Evolutionary conservation across 2,797 vertebrate species (phyloP).

Genomic region (Enteromius treurensis): DNA sequence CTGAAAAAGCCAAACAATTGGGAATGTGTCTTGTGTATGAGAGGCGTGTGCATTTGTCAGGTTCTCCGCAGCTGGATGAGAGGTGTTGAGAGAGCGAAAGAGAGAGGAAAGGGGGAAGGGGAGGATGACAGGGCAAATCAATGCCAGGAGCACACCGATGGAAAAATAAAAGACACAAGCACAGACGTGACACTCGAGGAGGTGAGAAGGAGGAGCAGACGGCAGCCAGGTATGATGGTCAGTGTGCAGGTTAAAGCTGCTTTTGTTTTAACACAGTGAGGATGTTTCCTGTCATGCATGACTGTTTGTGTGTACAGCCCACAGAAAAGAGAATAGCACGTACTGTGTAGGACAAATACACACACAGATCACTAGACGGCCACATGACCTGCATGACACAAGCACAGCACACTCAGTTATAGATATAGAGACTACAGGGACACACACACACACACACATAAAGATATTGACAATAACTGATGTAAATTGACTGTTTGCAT

Average conservation of each 20-base stretch:
- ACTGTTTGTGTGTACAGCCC: conserved; percentile 1
- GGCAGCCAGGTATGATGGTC: conserved; percentile 74
- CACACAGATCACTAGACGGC: conserved; percentile 45
- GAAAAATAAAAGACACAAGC: conserved; percentile 51
- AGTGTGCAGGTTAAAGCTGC: conserved; percentile 40
- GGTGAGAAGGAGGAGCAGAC: conserved; percentile 39
- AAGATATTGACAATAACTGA: conserved; percentile 28
- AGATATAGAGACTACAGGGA: neutral
- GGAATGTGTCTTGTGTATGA: conserved; percentile 67
- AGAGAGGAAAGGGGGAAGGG: conserved; percentile 65
- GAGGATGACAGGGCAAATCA: conserved; percentile 70
- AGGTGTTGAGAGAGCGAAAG: conserved; percentile 71
- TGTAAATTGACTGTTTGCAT: neutral
- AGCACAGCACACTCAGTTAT: conserved; percentile 16
- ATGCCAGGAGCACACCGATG: conserved; percentile 65
- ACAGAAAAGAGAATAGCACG: conserved; percentile 32
- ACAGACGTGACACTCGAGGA: conserved; percentile 5
- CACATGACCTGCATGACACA: conserved; percentile 39
- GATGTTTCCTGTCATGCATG: conserved; percentile 38
- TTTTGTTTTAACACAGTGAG: conserved; percentile 23
- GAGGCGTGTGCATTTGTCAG: conserved; percentile 60
- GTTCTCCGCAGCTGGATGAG: conserved; percentile 62
- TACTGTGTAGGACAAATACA: conserved; percentile 20
- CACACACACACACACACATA: neutral
- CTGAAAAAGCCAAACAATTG: conserved; percentile 70